A percentile compares a stretch with the other conserved stretches of the same genome.
Conservation (phyloP, 2,888 invertebrate species). For the Oscheius sp. region DNA sequence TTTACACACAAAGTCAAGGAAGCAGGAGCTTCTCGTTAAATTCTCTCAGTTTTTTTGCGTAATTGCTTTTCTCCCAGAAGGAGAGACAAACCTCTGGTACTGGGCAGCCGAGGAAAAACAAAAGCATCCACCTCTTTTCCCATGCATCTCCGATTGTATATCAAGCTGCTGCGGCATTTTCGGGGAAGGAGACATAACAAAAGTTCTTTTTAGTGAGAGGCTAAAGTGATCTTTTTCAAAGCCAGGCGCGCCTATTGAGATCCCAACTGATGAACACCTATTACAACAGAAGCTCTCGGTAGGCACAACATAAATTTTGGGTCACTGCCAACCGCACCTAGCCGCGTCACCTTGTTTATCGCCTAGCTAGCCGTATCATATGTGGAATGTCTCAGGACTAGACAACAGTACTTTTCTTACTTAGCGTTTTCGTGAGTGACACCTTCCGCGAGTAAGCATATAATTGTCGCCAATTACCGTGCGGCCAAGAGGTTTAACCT, state of each 20-base stretch:
- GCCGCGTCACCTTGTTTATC: neutral
- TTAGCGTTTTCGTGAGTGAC: constrained; percentile 28
- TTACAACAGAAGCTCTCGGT: constrained; percentile 20
- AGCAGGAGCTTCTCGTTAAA: no score
- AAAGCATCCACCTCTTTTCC: no score
- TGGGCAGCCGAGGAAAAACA: no score
- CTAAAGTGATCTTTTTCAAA: constrained; percentile 8
- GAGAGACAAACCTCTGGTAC: no score
- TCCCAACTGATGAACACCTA: constrained; percentile 28
- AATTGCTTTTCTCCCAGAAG: no score
- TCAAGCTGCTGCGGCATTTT: no score
- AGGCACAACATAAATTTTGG: constrained; percentile 29
- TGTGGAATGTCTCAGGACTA: neutral
- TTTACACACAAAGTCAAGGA: no score
- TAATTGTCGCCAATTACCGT: constrained; percentile 24
- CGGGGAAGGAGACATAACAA: no score
- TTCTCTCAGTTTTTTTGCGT: no score
- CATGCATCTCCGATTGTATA: no score
- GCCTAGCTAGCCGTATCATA: neutral
- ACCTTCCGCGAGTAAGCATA: constrained; percentile 27
- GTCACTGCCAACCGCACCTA: constrained; percentile 17
- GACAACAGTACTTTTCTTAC: constrained; percentile 13
- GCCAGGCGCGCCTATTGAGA: constrained; percentile 23
- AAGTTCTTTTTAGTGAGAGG: no score
- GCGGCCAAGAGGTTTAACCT: neutral